Evolutionary conservation across 2,113 vertebrate genomes (phyloP).

Genomic region (Megaceryle torquata): DNA sequence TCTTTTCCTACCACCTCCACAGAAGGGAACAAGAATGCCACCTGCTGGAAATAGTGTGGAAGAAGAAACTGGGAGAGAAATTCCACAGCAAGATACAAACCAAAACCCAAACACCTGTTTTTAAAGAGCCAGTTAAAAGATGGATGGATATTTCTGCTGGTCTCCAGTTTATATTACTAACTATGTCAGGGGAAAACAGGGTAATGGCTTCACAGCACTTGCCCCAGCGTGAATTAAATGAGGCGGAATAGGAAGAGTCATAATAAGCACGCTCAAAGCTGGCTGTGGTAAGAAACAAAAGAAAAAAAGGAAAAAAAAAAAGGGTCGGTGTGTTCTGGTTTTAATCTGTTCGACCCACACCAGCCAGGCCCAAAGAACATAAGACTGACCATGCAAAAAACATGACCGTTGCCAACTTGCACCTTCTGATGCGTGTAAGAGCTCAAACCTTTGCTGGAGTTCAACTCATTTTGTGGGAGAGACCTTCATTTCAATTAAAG

Average conservation of each 20-base stretch:
- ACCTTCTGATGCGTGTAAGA: not conserved
- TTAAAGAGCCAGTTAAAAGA: not conserved
- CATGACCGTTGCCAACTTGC: not conserved
- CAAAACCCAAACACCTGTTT: not conserved
- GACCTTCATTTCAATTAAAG: not conserved
- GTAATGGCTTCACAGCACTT: not conserved
- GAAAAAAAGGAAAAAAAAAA: not conserved
- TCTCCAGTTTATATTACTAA: not conserved
- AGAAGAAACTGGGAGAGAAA: not conserved
- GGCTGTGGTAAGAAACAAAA: too few species aligned
- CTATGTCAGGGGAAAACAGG: not conserved
- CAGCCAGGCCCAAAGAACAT: not conserved
- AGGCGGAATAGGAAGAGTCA: not conserved
- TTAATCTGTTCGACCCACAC: not conserved
- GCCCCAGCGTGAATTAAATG: not conserved
- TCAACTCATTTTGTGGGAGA: not conserved
- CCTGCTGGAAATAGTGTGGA: not conserved
- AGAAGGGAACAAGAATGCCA: not conserved
- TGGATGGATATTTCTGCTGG: not conserved
- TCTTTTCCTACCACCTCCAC: fast-evolving
- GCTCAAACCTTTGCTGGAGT: not conserved
- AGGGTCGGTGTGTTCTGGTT: not conserved
- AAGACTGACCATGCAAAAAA: not conserved
- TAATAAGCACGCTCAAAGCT: not conserved
- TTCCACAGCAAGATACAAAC: too few species aligned